Evolutionary conservation across 2,888 invertebrate species (phyloP).

Genomic region (Sceliomorpha sp.): DNA sequence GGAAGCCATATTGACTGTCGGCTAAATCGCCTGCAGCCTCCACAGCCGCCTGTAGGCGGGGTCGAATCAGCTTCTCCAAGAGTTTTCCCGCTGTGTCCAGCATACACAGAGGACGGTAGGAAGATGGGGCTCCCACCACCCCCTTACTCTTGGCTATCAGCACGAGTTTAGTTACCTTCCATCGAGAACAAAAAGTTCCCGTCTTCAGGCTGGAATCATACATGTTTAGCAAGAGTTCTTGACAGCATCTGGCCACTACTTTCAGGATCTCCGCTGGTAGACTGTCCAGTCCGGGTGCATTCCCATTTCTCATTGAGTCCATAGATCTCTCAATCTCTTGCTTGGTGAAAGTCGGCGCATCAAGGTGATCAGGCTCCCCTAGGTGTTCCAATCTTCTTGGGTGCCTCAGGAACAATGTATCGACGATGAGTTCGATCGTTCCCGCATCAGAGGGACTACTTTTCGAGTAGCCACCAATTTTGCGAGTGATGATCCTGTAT

Average conservation of each 20-base stretch:
- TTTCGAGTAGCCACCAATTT: no score
- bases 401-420: slow-evolving; percentile 23
- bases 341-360: neutral
- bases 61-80: neutral
- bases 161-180: no score
- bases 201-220: neutral
- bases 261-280: no score
- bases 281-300: neutral
- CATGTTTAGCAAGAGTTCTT: neutral
- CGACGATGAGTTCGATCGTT: slow-evolving; percentile 19
- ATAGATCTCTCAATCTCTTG: neutral
- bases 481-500: slow-evolving; percentile 53
- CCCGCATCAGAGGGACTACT: no score
- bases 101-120: neutral
- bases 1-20: neutral
- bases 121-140: neutral
- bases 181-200: no score
- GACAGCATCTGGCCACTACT: no score
- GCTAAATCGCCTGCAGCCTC: neutral
- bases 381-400: no score
- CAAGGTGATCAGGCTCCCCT: no score
- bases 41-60: neutral
- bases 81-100: neutral
- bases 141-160: neutral
- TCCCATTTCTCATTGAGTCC: neutral